phyloP scores from a whole-genome alignment of 2,797 vertebrate species.

The Champsocephalus gunnari region DNA sequence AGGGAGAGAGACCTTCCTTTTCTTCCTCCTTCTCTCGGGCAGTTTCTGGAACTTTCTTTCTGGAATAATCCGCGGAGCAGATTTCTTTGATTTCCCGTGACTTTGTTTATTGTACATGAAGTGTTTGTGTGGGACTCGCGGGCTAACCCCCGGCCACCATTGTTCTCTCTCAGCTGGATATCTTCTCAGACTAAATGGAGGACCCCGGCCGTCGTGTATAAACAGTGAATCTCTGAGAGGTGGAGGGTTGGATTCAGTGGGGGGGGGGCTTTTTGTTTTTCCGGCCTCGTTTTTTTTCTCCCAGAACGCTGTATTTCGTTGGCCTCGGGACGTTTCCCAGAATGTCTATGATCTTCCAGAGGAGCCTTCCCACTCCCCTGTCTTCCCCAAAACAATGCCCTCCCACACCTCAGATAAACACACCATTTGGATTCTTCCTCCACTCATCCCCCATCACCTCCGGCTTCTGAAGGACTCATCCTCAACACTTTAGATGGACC shows the following conservation, averaged over 20 bases:
- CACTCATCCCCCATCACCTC: constrained; percentile 31
- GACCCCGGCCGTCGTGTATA: constrained; percentile 39
- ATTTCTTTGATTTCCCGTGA: constrained; percentile 74
- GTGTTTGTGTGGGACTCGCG: constrained; percentile 70
- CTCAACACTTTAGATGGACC: constrained; percentile 44
- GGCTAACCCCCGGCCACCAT: constrained; percentile 50
- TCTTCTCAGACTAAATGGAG: constrained; percentile 62
- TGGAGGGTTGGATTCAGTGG: constrained; percentile 53
- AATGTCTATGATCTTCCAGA: constrained; percentile 80
- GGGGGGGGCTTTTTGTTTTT: constrained; percentile 38
- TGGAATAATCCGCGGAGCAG: constrained; percentile 69
- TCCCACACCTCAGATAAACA: constrained; percentile 52
- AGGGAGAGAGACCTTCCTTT: constrained; percentile 40
- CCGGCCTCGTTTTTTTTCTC: constrained; percentile 33
- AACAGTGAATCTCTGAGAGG: constrained; percentile 55
- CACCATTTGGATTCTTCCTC: constrained; percentile 68
- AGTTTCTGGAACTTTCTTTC: constrained; percentile 72
- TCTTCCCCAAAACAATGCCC: constrained; percentile 61
- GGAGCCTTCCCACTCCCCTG: constrained; percentile 66
- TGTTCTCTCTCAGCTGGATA: constrained; percentile 71
- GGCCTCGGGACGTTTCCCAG: constrained; percentile 75
- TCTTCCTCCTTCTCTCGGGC: constrained; percentile 62
- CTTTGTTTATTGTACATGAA: constrained; percentile 79
- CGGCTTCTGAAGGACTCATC: constrained; percentile 29
- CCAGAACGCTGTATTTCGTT: constrained; percentile 65